Percentiles rank a stretch among this genome's conserved stretches.
phyloP scores from a whole-genome alignment of 2,797 vertebrate species.

The Discoglossus pictus region DNA sequence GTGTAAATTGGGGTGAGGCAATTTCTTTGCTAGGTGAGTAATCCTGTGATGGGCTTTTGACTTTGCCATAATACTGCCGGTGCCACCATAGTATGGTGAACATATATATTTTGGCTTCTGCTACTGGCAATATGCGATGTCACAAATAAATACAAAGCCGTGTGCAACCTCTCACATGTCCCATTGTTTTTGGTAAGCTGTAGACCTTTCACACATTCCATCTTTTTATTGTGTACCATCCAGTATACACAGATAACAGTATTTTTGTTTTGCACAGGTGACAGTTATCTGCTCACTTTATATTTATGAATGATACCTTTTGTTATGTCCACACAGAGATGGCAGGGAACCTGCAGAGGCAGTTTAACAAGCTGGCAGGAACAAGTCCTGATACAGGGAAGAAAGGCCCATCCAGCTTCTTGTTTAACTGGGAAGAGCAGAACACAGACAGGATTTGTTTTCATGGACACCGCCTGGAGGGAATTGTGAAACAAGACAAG shows the following conservation, averaged over 20 bases:
- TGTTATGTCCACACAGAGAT: conserved; percentile 66
- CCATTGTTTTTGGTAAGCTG: background rate
- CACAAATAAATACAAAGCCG: no score
- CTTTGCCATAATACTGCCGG: no score
- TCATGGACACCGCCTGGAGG: conserved; percentile 69
- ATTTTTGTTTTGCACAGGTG: conserved; percentile 1
- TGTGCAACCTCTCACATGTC: no score
- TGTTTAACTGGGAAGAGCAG: conserved; percentile 73
- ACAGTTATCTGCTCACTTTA: conserved; percentile 6
- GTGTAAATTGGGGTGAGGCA: no score
- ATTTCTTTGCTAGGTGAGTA: no score
- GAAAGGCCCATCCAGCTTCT: conserved; percentile 71
- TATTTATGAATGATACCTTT: conserved; percentile 42
- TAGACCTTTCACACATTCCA: conserved; percentile 14
- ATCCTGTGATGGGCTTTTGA: no score
- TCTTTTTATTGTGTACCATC: background rate
- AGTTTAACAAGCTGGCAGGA: conserved; percentile 68
- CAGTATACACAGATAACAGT: conserved; percentile 19
- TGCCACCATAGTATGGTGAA: no score
- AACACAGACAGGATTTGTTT: conserved; percentile 66
- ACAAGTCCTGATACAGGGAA: conserved; percentile 51
- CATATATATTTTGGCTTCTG: no score
- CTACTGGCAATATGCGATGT: no score
- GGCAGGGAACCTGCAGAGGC: conserved; percentile 71
- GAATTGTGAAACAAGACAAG: conserved; percentile 59